Evolutionary conservation across 2,113 vertebrate species (phyloP).

Genomic region (Philantomba maxwellii): DNA sequence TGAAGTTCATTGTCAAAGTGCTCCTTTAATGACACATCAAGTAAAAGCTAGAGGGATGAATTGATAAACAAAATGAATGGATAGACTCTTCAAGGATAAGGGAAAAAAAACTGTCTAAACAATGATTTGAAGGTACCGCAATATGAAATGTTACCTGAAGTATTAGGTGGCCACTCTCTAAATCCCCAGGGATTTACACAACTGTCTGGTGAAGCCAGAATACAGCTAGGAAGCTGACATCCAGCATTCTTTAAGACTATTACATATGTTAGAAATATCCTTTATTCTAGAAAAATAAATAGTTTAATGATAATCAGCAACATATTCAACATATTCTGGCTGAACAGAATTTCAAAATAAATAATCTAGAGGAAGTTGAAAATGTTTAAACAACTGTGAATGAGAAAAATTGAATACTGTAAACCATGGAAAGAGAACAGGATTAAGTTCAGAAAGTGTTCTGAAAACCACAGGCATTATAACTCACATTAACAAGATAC

Average conservation of each 20-base stretch:
- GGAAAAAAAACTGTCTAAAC: not conserved
- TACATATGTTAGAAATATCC: not conserved
- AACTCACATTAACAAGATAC: not conserved
- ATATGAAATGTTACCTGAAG: not conserved
- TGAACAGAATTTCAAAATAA: conserved; percentile 5
- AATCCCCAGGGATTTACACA: not conserved
- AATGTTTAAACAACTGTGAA: not conserved
- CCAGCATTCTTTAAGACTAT: not conserved
- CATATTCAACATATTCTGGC: not conserved
- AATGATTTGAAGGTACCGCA: not conserved
- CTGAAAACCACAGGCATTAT: not conserved
- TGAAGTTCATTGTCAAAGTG: not conserved
- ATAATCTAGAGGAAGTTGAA: not conserved
- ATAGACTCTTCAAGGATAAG: not conserved
- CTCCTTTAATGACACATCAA: not conserved
- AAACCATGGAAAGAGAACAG: not conserved
- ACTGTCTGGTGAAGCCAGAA: not conserved
- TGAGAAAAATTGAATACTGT: not conserved
- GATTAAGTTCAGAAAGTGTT: not conserved
- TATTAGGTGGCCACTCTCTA: not conserved
- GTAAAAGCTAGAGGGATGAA: not conserved
- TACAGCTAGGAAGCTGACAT: not conserved
- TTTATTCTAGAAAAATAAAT: not conserved
- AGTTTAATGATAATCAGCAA: not conserved
- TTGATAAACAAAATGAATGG: not conserved